Evolutionary conservation across 2,113 vertebrate genomes (phyloP).

Genomic region (Noctilio leporinus): DNA sequence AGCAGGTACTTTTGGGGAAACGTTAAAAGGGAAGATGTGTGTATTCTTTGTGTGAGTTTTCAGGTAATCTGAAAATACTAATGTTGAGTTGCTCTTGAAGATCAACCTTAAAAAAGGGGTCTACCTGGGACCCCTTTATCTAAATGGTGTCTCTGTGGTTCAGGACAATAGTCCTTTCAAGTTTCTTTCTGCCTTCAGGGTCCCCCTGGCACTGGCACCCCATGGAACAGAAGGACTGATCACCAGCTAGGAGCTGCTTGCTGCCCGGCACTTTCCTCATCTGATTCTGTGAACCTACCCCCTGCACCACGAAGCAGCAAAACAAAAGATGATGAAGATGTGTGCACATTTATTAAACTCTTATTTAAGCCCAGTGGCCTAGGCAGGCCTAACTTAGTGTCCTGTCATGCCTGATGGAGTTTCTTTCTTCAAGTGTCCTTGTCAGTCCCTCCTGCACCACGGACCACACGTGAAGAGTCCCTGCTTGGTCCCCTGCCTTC

Average conservation of each 20-base stretch:
- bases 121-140: neutral
- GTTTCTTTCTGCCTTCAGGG: neutral
- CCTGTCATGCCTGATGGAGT: too few relatives aligned
- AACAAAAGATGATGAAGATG: neutral
- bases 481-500: neutral
- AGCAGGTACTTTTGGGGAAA: neutral
- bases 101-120: neutral
- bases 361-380: neutral
- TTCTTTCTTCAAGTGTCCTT: neutral
- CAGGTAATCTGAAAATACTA: neutral
- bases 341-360: neutral
- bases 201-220: neutral
- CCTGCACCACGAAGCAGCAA: neutral
- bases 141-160: neutral
- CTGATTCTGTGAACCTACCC: neutral
- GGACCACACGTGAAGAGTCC: accelerated
- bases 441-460: neutral
- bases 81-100: neutral
- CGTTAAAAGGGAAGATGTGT: neutral
- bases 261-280: accelerated
- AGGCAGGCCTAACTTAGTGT: neutral
- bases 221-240: accelerated
- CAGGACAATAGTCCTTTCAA: accelerated
- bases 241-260: neutral
- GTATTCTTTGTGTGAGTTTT: neutral